Percentiles rank a stretch among this genome's conserved stretches.
Evolutionary conservation across 2,113 vertebrate species (phyloP).

Genomic region (Mesocricetus auratus): DNA sequence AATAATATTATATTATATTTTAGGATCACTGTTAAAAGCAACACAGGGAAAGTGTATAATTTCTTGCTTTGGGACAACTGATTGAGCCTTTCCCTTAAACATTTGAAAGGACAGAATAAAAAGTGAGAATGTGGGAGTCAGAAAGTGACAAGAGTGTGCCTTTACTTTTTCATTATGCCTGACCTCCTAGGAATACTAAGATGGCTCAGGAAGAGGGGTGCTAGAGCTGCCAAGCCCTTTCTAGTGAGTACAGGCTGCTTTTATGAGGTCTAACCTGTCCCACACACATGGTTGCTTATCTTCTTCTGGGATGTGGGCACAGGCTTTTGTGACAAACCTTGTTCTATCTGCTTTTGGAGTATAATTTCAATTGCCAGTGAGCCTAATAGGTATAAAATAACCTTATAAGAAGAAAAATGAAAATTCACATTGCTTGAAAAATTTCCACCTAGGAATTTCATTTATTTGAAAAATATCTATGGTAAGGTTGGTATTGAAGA

Average conservation of each 20-base stretch:
- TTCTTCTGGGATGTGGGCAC: neutral
- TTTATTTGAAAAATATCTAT: slow-evolving; percentile 23
- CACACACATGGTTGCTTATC: neutral
- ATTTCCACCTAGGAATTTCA: neutral
- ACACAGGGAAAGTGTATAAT: neutral
- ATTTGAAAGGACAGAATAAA: neutral
- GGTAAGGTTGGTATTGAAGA: neutral
- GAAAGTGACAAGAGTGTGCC: neutral
- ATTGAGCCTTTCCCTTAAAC: neutral
- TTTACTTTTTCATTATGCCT: slow-evolving; percentile 17
- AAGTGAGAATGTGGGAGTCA: neutral
- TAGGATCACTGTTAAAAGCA: neutral
- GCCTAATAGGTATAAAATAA: neutral
- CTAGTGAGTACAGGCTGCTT: neutral
- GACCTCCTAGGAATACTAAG: neutral
- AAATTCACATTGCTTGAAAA: slow-evolving; percentile 16
- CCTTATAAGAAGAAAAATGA: slow-evolving; percentile 48
- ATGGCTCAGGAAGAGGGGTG: neutral
- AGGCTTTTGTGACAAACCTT: neutral
- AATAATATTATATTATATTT: neutral
- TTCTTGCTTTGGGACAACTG: neutral
- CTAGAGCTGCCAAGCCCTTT: neutral
- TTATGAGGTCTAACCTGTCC: neutral
- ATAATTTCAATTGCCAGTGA: neutral
- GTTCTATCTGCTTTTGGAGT: neutral